phyloP scores from a whole-genome alignment of 2,888 invertebrate species.

The Stegana nigrithorax region DNA sequence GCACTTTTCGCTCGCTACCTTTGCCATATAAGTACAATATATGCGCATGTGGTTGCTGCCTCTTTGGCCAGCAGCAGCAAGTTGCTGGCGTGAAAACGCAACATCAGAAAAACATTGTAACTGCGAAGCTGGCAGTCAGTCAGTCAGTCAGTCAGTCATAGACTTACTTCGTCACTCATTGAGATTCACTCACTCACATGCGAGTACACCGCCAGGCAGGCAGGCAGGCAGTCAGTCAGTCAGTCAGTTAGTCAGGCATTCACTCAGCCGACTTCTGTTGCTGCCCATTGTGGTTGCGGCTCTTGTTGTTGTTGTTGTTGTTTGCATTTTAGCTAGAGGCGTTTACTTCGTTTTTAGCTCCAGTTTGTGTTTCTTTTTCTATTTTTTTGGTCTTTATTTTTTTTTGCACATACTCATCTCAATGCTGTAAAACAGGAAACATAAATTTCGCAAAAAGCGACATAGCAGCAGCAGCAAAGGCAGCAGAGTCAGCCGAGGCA shows the following conservation, averaged over 20 bases:
- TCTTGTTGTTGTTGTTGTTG: constrained; percentile 26
- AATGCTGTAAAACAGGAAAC: constrained; percentile 9
- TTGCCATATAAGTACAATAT: not conserved
- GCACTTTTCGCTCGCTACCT: not conserved
- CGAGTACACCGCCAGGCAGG: too few relatives aligned
- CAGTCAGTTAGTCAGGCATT: not conserved
- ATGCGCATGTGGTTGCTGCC: too few relatives aligned
- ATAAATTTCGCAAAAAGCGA: constrained; percentile 8
- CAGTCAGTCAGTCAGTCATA: not conserved
- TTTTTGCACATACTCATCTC: constrained; percentile 12
- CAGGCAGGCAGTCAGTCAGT: not conserved
- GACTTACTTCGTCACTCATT: too few relatives aligned
- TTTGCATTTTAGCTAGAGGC: constrained; percentile 37
- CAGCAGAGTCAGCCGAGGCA: too few relatives aligned
- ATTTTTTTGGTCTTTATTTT: constrained; percentile 25
- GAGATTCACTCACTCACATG: not conserved
- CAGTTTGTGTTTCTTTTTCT: constrained; percentile 41
- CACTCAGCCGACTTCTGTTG: not conserved
- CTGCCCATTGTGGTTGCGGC: constrained; percentile 5
- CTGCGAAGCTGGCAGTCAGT: constrained; percentile 10
- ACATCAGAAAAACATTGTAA: too few relatives aligned
- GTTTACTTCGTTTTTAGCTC: constrained; percentile 41
- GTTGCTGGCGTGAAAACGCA: not conserved
- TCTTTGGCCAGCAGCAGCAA: constrained; percentile 1
- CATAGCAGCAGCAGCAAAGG: not conserved